Conservation (phyloP, 2,113 vertebrate species). For the Epinephelus cyanopodus region DNA sequence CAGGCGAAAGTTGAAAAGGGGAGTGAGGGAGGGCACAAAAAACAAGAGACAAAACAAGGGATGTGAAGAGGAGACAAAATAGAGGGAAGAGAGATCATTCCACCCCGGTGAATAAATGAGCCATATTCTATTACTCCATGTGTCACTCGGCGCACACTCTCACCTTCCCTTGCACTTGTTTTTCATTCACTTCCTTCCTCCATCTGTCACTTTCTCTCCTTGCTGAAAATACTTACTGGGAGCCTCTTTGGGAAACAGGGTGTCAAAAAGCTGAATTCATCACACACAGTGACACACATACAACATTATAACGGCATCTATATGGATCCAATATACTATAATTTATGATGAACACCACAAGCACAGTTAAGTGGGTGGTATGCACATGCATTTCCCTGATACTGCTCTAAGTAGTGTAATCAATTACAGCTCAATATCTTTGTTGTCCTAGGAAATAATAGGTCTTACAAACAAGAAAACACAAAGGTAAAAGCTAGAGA, state of each 20-base stretch:
- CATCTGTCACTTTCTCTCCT: slow-evolving; percentile 28
- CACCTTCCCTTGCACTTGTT: slow-evolving; percentile 22
- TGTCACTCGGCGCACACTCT: slow-evolving; percentile 16
- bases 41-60: not conserved
- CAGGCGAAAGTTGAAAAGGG: not conserved
- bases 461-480: not conserved
- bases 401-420: not conserved
- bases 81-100: not conserved
- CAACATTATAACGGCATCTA: not conserved
- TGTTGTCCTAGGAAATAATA: not conserved
- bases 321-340: not conserved
- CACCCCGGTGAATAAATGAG: slow-evolving; percentile 13
- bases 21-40: not conserved
- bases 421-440: not conserved
- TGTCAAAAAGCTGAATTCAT: slow-evolving; percentile 14
- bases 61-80: not conserved
- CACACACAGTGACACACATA: not conserved
- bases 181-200: slow-evolving; percentile 26
- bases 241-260: not conserved
- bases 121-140: slow-evolving; percentile 4
- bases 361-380: not conserved
- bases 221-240: slow-evolving; percentile 4
- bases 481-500: not conserved
- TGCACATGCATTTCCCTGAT: not conserved
- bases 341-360: not conserved